Evolutionary conservation across 2,888 invertebrate genomes (phyloP).

Genomic region (Pteria penguin): DNA sequence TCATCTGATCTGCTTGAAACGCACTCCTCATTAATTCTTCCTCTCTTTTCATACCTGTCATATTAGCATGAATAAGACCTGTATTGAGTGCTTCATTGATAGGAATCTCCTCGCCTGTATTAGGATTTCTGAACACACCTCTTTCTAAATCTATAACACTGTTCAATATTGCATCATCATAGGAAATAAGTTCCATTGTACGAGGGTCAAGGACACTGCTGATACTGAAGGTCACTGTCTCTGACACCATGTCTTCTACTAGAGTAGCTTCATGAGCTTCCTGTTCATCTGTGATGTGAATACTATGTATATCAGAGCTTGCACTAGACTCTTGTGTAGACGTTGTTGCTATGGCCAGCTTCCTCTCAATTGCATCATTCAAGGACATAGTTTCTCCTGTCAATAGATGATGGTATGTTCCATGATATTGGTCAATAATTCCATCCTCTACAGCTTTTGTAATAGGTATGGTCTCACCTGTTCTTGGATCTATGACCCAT

Average conservation of each 20-base stretch:
- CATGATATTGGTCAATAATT: conserved; percentile 91
- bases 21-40: conserved; percentile 70
- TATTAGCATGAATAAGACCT: conserved; percentile 84
- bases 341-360: conserved; percentile 84
- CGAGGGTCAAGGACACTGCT: conserved; percentile 85
- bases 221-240: conserved; percentile 74
- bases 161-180: conserved; percentile 94
- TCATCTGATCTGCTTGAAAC: conserved; percentile 62
- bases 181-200: conserved; percentile 86
- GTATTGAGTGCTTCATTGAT: conserved; percentile 90
- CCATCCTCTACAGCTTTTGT: conserved; percentile 95
- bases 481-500: conserved; percentile 86
- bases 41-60: conserved; percentile 67
- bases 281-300: conserved; percentile 77
- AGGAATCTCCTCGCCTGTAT: conserved; percentile 88
- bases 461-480: conserved; percentile 87
- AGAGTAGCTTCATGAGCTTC: conserved; percentile 82
- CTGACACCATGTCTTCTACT: conserved; percentile 81
- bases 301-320: conserved; percentile 84
- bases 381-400: conserved; percentile 85
- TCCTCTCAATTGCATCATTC: conserved; percentile 87
- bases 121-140: conserved; percentile 84
- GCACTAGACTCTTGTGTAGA: conserved; percentile 80
- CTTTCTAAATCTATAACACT: conserved; percentile 90
- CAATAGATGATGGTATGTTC: conserved; percentile 84